Evolutionary conservation across 1,140 invertebrate species (phyloP), one percentile per base, ranked within the genome.

Genomic region (Sitodiplosis mosellana): DNA sequence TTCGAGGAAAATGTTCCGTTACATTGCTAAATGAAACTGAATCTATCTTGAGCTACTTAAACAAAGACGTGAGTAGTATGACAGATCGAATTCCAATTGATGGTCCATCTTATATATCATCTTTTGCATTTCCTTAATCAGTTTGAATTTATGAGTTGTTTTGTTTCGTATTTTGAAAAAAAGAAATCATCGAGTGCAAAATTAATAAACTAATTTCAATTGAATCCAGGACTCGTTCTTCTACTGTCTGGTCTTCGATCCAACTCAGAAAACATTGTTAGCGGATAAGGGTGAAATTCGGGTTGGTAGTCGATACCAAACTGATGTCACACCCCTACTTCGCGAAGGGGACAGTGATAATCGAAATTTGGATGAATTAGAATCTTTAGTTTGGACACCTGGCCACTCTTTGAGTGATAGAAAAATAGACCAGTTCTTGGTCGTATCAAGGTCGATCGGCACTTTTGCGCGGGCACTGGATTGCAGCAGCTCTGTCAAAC

Each of bases 231-330:
- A 99, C 69, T 86, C 87, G 62, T 99, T 99, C 77, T 99, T 97
- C 69, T 99, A 99, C 71, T 97, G 94, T 64, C 75, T 99, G 65
- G 95, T 99, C 52, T 99, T 96, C 70, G 96, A 99, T 75, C 94
- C 94, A 51, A 80, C 87, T 67, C 91, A 97, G 71, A 96, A 95
- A 71, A 99, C 95, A 58, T 75, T 99, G 59, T 76, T 98, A 59
- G 94, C 94, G 55, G 96, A 99, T 70, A 94, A 95, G 75, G 92
- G 92, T 61, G 90, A 94, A 74, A 78, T 79, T 60, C 72, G 73
- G 64, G 73, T 99, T 57, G 96, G 96, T 53, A 83, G 81, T 62
- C 81, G 85, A 70, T 97, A 93, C 72, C 96, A 99, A 74, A 92
- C 90, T 65, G 91, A 97, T 66, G 71, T 80, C 61, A 75, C 75